Conservation (phyloP, 37 sponge, comb jelly and placozoan genomes). For the Hexactinellida sp. region DNA sequence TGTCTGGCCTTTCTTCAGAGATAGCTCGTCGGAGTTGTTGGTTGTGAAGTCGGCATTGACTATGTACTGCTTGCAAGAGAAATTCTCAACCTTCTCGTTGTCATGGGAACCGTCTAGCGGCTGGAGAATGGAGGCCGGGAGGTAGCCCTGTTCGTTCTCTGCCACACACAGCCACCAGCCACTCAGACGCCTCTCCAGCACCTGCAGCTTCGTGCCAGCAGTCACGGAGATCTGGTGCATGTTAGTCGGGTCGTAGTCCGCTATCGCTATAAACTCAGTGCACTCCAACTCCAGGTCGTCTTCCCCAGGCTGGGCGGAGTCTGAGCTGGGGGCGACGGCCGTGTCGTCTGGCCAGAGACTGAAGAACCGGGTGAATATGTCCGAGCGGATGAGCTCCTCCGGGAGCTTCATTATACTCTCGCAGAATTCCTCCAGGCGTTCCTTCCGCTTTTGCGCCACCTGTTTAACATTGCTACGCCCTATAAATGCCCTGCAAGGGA, state of each 20-base stretch:
- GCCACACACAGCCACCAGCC: conserved; percentile 84
- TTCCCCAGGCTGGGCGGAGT: neutral
- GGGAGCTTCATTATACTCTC: conserved; percentile 37
- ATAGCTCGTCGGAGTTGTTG: conserved; percentile 51
- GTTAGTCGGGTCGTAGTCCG: conserved; percentile 6
- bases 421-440: conserved; percentile 59
- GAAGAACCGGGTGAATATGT: conserved; percentile 58
- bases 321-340: neutral
- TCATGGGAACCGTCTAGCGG: conserved; percentile 30
- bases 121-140: conserved; percentile 59
- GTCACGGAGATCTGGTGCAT: neutral
- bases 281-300: neutral
- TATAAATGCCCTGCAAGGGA: neutral
- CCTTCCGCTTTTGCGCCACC: conserved; percentile 64
- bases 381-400: conserved; percentile 42
- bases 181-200: conserved; percentile 4
- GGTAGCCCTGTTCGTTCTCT: conserved; percentile 69
- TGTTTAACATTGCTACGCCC: conserved; percentile 60
- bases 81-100: neutral
- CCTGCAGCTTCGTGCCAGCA: neutral
- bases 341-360: conserved; percentile 78
- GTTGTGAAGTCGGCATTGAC: conserved; percentile 52
- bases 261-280: conserved; percentile 3
- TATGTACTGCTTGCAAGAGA: conserved; percentile 29
- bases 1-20: conserved; percentile 39